Evolutionary conservation across 2,797 vertebrate genomes (phyloP).

Genomic region (Phaenicophaeus curvirostris): DNA sequence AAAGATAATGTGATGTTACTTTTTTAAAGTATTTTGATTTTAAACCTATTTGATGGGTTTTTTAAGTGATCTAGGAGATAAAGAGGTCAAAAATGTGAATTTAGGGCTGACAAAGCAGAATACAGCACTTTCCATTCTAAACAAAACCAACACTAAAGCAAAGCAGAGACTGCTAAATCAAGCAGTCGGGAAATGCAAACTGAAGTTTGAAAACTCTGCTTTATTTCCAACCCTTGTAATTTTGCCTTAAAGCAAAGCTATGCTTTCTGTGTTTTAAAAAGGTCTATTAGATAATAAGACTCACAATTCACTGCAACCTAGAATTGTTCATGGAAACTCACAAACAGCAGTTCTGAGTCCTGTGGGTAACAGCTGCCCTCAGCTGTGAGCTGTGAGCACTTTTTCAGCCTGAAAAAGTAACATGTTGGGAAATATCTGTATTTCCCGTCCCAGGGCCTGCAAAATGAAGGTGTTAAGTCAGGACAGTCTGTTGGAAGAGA

Average conservation of each 20-base stretch:
- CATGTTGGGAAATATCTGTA: constrained; percentile 3
- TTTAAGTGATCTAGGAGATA: neutral
- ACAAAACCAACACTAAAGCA: neutral
- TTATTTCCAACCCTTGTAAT: neutral
- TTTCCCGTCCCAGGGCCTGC: neutral
- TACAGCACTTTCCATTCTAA: neutral
- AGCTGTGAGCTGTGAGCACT: neutral
- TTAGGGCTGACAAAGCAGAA: neutral
- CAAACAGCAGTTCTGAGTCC: neutral
- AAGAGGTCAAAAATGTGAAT: neutral
- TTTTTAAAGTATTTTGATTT: neutral
- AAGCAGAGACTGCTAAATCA: neutral
- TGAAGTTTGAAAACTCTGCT: neutral
- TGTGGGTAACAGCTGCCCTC: neutral
- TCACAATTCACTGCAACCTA: neutral
- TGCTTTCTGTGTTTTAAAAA: neutral
- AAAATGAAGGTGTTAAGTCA: constrained; percentile 47
- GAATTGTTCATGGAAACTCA: constrained; percentile 15
- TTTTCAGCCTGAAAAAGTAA: neutral
- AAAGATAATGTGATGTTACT: neutral
- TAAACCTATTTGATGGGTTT: neutral
- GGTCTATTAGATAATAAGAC: neutral
- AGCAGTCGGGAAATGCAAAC: neutral
- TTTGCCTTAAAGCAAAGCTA: neutral
- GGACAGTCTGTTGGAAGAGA: constrained; percentile 12